Evolutionary conservation across 1,140 invertebrate species (phyloP), one percentile per base, ranked within the genome.

Genomic region (Formica selysi): DNA sequence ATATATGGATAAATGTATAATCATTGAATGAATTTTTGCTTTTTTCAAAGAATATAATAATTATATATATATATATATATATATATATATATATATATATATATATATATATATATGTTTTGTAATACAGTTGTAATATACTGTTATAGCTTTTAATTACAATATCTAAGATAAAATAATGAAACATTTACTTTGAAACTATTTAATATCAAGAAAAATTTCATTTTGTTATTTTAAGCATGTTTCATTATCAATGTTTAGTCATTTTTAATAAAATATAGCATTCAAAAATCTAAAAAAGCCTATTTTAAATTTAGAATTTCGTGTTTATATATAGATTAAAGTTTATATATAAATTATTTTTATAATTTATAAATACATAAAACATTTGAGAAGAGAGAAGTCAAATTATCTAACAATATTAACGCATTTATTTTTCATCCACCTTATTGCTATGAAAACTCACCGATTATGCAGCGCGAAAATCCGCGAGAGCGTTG

Each of bases 201-300:
- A 32, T 32, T 4, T 32, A 41, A 10, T 41, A 11, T 67, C 7
- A 65, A 38, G 5, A 44, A 44, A 48, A 48, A 48, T 16, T 48
- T 44, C 11, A 11, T 67, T 41, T 64, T 36, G 6, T 36, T 29
- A 36, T 3, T 64, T 67, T 70, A 41, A 67, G 16, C 0, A n/a
- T 29, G 19, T 51, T 70, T 19, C 2, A 51, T n/a, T 54, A 54
- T 32, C 19, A 51, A 19, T 19, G 26, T 48, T 16, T 48, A 54
- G 2, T 32, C n/a, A 7, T 32, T 51, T 36, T 54, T 19, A 32
- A n/a, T 54, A n/a, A 71, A 71, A 48, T 71, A 71, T 51, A 32
- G 3, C 10, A 70, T 54, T 71, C 32, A 48, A 51, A 67, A n/a
- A 67, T 44, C 5, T 67, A 67, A 67, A 67, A 16, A 8, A 32